Evolutionary conservation across 2,888 invertebrate genomes (phyloP).

Genomic region (Drymonia ruficornis): DNA sequence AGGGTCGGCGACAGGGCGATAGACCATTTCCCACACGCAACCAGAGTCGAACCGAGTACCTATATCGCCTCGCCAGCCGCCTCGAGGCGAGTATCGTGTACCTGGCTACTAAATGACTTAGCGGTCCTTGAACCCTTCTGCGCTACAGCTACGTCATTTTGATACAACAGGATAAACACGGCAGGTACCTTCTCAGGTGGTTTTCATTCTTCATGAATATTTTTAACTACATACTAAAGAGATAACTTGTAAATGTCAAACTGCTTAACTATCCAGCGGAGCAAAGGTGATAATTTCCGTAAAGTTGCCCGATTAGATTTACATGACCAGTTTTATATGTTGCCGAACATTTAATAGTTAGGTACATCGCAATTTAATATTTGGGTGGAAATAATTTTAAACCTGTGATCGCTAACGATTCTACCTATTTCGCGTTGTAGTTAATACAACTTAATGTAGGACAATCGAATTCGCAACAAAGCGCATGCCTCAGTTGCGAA

Average conservation of each 20-base stretch:
- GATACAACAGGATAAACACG: constrained; percentile 48
- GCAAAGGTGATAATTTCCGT: constrained; percentile 29
- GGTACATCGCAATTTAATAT: constrained; percentile 10
- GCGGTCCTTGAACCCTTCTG: constrained; percentile 65
- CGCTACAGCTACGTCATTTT: constrained; percentile 41
- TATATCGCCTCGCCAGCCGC: constrained; percentile 44
- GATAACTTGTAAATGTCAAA: constrained; percentile 24
- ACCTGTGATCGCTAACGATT: neutral
- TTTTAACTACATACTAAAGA: neutral
- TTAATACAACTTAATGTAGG: constrained; percentile 34
- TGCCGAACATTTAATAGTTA: constrained; percentile 22
- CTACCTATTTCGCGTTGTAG: neutral
- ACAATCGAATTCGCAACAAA: constrained; percentile 47
- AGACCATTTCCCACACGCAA: constrained; percentile 61
- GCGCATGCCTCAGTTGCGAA: constrained; percentile 55
- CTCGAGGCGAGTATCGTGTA: constrained; percentile 58
- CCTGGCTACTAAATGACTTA: constrained; percentile 67
- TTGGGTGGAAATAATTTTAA: constrained; percentile 2
- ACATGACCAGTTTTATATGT: constrained; percentile 40
- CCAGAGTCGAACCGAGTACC: constrained; percentile 44
- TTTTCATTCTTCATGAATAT: constrained; percentile 12
- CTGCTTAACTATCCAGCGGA: constrained; percentile 6
- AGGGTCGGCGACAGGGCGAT: constrained; percentile 47
- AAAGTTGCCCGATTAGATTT: constrained; percentile 39
- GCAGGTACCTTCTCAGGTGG: constrained; percentile 24